These are phyloP conservation scores for Heliconius ismenius DNA, from an alignment of 2,888 invertebrate genomes.

Conservation along the genomic window DNA sequence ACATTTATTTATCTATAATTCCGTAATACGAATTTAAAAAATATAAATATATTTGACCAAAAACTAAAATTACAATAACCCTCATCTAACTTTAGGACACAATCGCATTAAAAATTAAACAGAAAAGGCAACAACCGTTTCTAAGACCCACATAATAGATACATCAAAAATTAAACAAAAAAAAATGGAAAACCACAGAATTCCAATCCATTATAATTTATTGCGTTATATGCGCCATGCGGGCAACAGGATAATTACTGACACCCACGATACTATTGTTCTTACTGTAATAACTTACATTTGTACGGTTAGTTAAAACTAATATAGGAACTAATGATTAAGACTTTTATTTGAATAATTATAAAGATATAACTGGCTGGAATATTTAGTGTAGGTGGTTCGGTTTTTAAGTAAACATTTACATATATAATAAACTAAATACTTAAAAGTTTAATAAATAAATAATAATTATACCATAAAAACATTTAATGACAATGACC, in stretches of 20 bases:
- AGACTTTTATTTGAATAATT: neutral
- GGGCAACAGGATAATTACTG: conserved; percentile 50
- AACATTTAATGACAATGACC: too few species aligned
- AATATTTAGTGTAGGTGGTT: neutral
- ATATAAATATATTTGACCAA: too few species aligned
- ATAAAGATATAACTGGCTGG: neutral
- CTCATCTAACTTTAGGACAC: neutral
- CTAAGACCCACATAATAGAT: conserved; percentile 43
- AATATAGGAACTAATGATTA: neutral
- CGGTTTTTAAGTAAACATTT: too few species aligned
- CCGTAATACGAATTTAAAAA: too few species aligned
- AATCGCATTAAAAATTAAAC: conserved; percentile 16
- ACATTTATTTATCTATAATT: too few species aligned
- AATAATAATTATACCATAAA: too few species aligned
- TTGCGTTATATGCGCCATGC: conserved; percentile 46
- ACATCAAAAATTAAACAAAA: conserved; percentile 40
- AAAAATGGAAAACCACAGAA: conserved; percentile 39
- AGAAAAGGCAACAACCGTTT: conserved; percentile 27
- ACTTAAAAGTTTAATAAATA: too few species aligned
- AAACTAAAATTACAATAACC: too few species aligned
- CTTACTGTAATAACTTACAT: conserved; percentile 35
- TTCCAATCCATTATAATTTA: conserved; percentile 45
- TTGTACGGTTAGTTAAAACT: neutral
- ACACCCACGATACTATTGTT: conserved; percentile 53
- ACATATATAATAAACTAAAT: too few species aligned